Conservation (phyloP, 2,888 invertebrate species). For the Drosophila buzzatii region DNA sequence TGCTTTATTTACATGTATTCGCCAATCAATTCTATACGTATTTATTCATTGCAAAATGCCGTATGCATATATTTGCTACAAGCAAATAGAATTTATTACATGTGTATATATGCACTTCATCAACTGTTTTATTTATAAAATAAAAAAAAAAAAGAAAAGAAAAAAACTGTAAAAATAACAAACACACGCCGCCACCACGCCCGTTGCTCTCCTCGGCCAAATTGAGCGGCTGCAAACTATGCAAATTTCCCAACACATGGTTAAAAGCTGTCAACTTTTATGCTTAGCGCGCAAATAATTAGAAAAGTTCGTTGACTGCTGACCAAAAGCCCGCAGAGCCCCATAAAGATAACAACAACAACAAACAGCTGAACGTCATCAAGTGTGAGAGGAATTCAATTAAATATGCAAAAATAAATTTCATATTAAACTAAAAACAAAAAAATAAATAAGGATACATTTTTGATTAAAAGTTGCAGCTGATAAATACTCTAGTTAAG, state of each 20-base stretch:
- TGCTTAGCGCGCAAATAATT: constrained; percentile 66
- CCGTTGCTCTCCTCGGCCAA: too few relatives aligned
- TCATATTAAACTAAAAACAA: constrained; percentile 24
- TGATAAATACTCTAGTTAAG: constrained; percentile 6
- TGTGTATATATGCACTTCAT: neutral
- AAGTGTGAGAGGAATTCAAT: constrained; percentile 57
- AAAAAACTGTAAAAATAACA: too few relatives aligned
- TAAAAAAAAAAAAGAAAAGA: too few relatives aligned
- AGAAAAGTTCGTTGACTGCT: constrained; percentile 63
- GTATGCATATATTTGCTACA: neutral
- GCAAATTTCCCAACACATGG: constrained; percentile 55
- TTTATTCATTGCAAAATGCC: constrained; percentile 2
- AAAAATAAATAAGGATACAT: neutral
- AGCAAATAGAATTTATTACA: constrained; percentile 14
- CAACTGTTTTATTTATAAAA: neutral
- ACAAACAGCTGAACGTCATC: constrained; percentile 22
- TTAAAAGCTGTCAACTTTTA: constrained; percentile 63
- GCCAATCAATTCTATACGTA: neutral
- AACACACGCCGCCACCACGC: neutral
- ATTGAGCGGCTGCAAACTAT: constrained; percentile 41
- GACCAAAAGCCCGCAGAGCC: constrained; percentile 33
- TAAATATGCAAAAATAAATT: constrained; percentile 68
- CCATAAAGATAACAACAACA: constrained; percentile 18
- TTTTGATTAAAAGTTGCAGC: neutral
- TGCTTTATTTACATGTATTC: neutral